A percentile compares a stretch with the other conserved stretches of the same genome.
Evolutionary conservation across 2,797 vertebrate species (phyloP).

Genomic region (Pelodytes ibericus): DNA sequence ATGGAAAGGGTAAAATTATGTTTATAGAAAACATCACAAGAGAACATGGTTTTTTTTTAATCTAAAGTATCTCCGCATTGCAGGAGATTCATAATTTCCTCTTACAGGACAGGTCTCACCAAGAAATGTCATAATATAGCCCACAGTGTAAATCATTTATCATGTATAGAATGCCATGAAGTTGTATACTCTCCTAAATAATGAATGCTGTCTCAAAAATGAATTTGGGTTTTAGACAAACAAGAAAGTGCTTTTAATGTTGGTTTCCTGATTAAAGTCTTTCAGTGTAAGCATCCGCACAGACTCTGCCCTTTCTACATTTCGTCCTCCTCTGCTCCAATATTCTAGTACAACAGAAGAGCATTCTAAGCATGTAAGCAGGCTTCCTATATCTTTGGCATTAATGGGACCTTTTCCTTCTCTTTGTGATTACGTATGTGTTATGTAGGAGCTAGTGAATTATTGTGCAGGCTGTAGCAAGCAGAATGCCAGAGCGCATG

Average conservation of each 20-base stretch:
- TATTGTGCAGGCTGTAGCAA: neutral
- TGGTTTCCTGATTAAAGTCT: slow-evolving; percentile 8
- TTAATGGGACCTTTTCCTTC: too few relatives aligned
- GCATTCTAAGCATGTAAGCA: too few relatives aligned
- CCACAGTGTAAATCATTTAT: slow-evolving; percentile 24
- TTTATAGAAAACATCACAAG: neutral
- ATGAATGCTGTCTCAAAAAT: slow-evolving; percentile 33
- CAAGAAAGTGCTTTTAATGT: slow-evolving; percentile 42
- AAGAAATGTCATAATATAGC: slow-evolving; percentile 8
- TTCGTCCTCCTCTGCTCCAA: neutral
- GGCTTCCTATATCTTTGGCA: too few relatives aligned
- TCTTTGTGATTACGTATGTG: too few relatives aligned
- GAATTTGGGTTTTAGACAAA: slow-evolving; percentile 23
- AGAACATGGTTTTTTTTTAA: neutral
- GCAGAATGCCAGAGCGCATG: neutral
- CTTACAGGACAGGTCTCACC: slow-evolving; percentile 27
- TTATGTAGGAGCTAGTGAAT: too few relatives aligned
- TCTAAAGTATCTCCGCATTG: slow-evolving; percentile 18
- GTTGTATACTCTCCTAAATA: neutral
- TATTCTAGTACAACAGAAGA: too few relatives aligned
- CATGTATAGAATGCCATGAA: slow-evolving; percentile 18
- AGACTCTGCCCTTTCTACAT: slow-evolving; percentile 5
- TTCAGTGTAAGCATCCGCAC: neutral
- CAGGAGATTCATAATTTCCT: neutral
- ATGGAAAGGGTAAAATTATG: too few relatives aligned